Conservation (phyloP, 2,797 vertebrate species). For the Betta splendens region DNA sequence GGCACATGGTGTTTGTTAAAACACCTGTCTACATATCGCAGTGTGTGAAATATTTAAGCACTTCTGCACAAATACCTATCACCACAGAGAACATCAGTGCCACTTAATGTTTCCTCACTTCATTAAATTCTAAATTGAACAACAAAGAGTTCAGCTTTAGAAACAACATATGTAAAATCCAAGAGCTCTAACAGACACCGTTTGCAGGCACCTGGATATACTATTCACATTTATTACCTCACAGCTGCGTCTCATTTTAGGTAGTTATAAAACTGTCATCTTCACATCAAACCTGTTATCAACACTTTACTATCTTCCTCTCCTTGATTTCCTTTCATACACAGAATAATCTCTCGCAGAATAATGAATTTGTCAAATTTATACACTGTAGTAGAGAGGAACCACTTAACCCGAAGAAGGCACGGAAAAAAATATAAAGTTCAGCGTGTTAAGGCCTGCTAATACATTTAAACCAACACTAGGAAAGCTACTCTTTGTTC, state of each 20-base stretch:
- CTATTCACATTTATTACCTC: constrained; percentile 20
- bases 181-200: neutral
- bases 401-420: neutral
- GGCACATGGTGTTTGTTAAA: constrained; percentile 56
- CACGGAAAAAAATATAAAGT: neutral
- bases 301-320: neutral
- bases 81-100: constrained; percentile 13
- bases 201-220: neutral
- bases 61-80: constrained; percentile 27
- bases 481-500: constrained; percentile 23
- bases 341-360: constrained; percentile 4
- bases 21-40: constrained; percentile 54
- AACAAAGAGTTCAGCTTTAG: constrained; percentile 1
- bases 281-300: constrained; percentile 14
- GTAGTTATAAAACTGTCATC: constrained; percentile 25
- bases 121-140: constrained; percentile 11
- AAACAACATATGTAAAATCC: constrained; percentile 1
- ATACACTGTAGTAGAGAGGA: constrained; percentile 7
- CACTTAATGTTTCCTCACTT: constrained; percentile 3
- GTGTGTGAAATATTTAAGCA: constrained; percentile 47
- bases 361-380: constrained; percentile 8
- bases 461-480: constrained; percentile 16
- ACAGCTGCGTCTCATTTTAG: constrained; percentile 36
- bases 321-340: constrained; percentile 19
- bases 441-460: constrained; percentile 15